Conservation (phyloP, 2,113 vertebrate genomes). For the Corvus moneduloides region DNA sequence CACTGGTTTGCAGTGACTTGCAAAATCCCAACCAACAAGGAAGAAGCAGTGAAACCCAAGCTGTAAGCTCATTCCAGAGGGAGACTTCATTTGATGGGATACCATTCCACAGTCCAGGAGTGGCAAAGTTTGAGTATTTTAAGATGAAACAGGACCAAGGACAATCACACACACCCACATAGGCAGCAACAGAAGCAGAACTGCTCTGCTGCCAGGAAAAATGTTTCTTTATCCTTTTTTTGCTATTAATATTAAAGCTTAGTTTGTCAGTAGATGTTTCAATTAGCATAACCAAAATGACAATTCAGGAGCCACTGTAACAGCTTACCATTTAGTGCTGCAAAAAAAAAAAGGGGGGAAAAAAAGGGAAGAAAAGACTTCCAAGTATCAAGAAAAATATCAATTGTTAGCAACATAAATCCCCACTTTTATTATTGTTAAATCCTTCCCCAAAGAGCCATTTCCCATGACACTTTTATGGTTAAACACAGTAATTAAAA, state of each 20-base stretch:
- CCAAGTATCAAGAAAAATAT: background rate
- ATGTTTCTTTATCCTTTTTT: background rate
- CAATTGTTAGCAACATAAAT: background rate
- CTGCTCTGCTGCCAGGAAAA: background rate
- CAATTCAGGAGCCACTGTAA: background rate
- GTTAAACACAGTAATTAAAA: background rate
- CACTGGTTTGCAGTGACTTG: background rate
- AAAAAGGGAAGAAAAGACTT: background rate
- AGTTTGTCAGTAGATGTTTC: background rate
- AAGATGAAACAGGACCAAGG: background rate
- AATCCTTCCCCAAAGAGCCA: background rate
- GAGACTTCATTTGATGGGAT: background rate
- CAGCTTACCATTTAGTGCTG: background rate
- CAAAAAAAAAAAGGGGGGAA: background rate
- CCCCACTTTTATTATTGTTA: background rate
- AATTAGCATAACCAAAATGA: background rate
- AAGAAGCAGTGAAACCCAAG: background rate
- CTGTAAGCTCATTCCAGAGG: background rate
- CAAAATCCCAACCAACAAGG: background rate
- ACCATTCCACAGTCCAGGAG: background rate
- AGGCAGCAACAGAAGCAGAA: background rate
- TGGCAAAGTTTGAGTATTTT: background rate
- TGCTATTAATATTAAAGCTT: background rate
- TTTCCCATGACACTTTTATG: background rate
- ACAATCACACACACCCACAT: background rate